These are phyloP conservation scores for Grammomys dolichurus DNA, from an alignment of 2,113 vertebrate species.

Conservation along the genomic window DNA sequence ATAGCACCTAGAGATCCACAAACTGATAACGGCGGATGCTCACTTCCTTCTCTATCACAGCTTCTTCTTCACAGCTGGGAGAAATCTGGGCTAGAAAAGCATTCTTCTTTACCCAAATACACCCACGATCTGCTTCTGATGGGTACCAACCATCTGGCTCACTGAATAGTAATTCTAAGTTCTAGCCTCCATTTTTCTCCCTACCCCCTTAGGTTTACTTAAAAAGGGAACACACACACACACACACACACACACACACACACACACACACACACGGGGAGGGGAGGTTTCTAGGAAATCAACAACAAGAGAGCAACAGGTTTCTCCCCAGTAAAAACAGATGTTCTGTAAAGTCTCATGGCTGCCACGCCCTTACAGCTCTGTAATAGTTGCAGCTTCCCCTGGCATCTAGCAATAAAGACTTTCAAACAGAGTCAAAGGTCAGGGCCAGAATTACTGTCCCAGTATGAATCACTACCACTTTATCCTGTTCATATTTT, in stretches of 20 bases:
- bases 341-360: constrained; percentile 58
- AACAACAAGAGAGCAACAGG: constrained; percentile 35
- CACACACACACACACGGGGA: neutral
- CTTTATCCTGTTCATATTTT: neutral
- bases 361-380: constrained; percentile 74
- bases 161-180: neutral
- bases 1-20: neutral
- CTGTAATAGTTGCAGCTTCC: constrained; percentile 42
- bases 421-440: constrained; percentile 82
- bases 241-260: neutral
- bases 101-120: neutral
- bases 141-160: neutral
- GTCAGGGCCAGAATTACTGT: constrained; percentile 66
- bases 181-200: neutral
- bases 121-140: neutral
- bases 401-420: constrained; percentile 74
- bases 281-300: neutral
- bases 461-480: constrained; percentile 50
- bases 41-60: neutral
- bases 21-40: neutral
- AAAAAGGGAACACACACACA: neutral
- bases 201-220: neutral
- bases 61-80: neutral
- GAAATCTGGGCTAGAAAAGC: neutral
- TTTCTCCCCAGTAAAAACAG: neutral